Evolutionary conservation across 2,113 vertebrate species (phyloP).

Genomic region (Aspiorhynchus laticeps): DNA sequence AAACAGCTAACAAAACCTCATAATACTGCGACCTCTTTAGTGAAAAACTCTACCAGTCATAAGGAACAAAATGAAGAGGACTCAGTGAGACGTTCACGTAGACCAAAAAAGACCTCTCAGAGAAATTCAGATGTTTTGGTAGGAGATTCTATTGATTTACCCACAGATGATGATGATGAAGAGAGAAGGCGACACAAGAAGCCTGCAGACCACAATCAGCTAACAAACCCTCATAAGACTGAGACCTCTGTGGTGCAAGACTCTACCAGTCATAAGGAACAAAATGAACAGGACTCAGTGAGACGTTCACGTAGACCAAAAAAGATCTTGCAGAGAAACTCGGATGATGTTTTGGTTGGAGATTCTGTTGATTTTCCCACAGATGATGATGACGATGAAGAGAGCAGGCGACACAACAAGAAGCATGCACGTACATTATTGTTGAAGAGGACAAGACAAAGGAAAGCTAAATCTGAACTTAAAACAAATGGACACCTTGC

Average conservation of each 20-base stretch:
- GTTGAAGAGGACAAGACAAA: slow-evolving; percentile 23
- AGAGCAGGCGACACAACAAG: background rate
- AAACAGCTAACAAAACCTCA: slow-evolving; percentile 2
- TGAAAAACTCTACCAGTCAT: background rate
- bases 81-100: background rate
- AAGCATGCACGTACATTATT: background rate
- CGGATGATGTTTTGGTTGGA: background rate
- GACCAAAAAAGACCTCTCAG: background rate
- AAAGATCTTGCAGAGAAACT: background rate
- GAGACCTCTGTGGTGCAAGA: background rate
- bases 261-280: background rate
- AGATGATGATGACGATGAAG: background rate
- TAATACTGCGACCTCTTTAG: background rate
- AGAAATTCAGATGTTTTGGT: background rate
- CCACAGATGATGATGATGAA: background rate
- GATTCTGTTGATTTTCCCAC: background rate
- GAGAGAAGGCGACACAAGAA: background rate
- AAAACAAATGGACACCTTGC: background rate
- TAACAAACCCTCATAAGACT: background rate
- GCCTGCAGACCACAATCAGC: background rate
- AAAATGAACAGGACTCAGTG: background rate
- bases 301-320: slow-evolving; percentile 28
- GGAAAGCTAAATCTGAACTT: background rate
- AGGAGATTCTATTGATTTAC: background rate
- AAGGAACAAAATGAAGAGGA: background rate